Conservation (phyloP, 2,888 invertebrate species). For the Phania funesta region DNA sequence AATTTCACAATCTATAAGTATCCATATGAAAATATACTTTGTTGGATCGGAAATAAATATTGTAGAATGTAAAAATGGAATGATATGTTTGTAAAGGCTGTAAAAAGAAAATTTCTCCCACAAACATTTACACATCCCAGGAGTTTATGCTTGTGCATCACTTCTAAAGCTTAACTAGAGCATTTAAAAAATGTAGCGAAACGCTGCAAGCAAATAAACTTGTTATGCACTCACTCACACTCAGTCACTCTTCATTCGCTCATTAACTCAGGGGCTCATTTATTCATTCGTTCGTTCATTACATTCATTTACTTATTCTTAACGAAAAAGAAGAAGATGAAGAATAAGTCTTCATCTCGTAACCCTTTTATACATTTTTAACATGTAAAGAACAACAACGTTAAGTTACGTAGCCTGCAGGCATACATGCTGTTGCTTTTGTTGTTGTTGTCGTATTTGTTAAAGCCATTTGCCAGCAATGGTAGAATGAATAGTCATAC, state of each 20-base stretch:
- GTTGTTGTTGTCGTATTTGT: slow-evolving; percentile 26
- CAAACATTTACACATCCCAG: not conserved
- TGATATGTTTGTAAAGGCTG: no score
- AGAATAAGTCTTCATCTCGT: not conserved
- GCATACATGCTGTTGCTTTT: not conserved
- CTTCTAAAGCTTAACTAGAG: slow-evolving; percentile 52
- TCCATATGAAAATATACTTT: no score
- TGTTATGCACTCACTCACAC: slow-evolving; percentile 25
- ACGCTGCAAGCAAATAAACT: slow-evolving; percentile 56
- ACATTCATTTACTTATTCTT: slow-evolving; percentile 38
- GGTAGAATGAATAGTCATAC: slow-evolving; percentile 5
- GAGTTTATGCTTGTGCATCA: slow-evolving; percentile 13
- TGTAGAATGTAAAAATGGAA: no score
- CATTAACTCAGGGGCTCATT: slow-evolving; percentile 17
- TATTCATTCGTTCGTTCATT: slow-evolving; percentile 27
- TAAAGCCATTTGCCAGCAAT: slow-evolving; percentile 20
- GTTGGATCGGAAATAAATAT: no score
- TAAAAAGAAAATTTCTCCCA: slow-evolving; percentile 18
- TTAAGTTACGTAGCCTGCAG: slow-evolving; percentile 25
- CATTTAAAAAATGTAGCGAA: slow-evolving; percentile 51
- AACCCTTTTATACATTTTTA: slow-evolving; percentile 32
- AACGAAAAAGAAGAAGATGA: not conserved
- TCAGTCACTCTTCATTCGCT: slow-evolving; percentile 11
- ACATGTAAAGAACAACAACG: slow-evolving; percentile 30
- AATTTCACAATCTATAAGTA: no score